phyloP scores from a whole-genome alignment of 2,888 invertebrate species.

The Ferdinandea cuprea region DNA sequence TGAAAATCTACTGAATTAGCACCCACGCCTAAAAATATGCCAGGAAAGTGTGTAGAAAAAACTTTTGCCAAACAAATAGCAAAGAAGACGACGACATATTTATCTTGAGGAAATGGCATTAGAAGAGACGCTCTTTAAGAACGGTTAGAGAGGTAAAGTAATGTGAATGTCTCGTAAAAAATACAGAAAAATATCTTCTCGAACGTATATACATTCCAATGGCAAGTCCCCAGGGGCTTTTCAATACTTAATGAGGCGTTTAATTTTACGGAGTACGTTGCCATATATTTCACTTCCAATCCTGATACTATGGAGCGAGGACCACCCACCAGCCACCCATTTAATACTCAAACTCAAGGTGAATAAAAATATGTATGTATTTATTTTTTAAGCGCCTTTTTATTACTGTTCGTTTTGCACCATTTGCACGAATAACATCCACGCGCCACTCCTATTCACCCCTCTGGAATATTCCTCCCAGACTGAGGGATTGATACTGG shows the following conservation, averaged over 20 bases:
- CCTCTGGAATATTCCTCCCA: slow-evolving; percentile 2
- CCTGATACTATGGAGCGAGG: slow-evolving; percentile 16
- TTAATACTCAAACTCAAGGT: slow-evolving; percentile 42
- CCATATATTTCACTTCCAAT: slow-evolving; percentile 60
- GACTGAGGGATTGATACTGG: slow-evolving; percentile 67
- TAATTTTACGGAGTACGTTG: slow-evolving; percentile 69
- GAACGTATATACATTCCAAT: slow-evolving; percentile 2
- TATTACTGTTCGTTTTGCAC: slow-evolving; percentile 39
- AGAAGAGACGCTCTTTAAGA: slow-evolving; percentile 14
- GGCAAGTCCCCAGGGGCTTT: slow-evolving; percentile 48
- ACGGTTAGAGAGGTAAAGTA: neutral
- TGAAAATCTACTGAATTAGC: slow-evolving; percentile 69
- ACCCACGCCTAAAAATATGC: slow-evolving; percentile 64
- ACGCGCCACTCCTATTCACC: slow-evolving; percentile 42
- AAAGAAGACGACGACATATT: slow-evolving; percentile 60
- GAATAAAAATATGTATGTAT: slow-evolving; percentile 51
- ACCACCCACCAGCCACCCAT: slow-evolving; percentile 5
- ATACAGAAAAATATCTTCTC: neutral
- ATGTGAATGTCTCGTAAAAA: too few relatives aligned
- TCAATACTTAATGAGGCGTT: slow-evolving; percentile 74
- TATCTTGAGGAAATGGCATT: slow-evolving; percentile 39
- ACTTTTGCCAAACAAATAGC: slow-evolving; percentile 27
- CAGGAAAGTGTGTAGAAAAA: slow-evolving; percentile 22
- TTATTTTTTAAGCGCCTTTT: slow-evolving; percentile 56
- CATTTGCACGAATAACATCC: slow-evolving; percentile 13